Percentiles rank a stretch among this genome's conserved stretches.
phyloP scores from a whole-genome alignment of 2,113 vertebrate genomes.

The Burhinus bistriatus region DNA sequence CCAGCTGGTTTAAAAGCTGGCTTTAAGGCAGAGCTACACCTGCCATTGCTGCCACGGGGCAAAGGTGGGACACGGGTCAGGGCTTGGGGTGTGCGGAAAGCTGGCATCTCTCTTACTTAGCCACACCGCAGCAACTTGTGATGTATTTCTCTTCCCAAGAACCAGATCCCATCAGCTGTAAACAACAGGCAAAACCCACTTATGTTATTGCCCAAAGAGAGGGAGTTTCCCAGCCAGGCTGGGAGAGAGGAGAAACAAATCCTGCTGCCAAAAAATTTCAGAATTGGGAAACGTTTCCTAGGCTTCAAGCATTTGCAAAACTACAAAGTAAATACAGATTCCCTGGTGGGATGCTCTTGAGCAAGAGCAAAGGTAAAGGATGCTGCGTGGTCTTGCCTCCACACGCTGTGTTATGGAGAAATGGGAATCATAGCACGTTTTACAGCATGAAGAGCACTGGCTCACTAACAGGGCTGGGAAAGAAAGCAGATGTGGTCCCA shows the following conservation, averaged over 20 bases:
- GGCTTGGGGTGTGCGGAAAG: neutral
- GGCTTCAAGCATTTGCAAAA: neutral
- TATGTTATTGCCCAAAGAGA: neutral
- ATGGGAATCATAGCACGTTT: neutral
- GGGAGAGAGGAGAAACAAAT: constrained; percentile 14
- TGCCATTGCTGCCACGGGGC: neutral
- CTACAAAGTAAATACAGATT: neutral
- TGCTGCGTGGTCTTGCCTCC: neutral
- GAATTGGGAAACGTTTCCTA: neutral
- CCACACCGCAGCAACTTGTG: neutral
- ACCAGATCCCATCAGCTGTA: neutral
- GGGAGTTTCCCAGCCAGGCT: neutral
- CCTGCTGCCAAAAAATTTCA: neutral
- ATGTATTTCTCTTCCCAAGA: neutral
- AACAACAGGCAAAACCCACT: neutral
- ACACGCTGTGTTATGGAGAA: neutral
- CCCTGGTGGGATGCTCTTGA: neutral
- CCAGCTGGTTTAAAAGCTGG: neutral
- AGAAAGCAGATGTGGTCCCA: neutral
- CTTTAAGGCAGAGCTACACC: neutral
- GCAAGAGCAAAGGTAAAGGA: neutral
- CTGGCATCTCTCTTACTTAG: neutral
- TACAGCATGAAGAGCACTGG: neutral
- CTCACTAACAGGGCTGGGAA: neutral
- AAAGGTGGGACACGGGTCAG: neutral